These are phyloP conservation scores for Anoplopoma fimbria DNA, from an alignment of 2,113 vertebrate species.

Conservation along the genomic window DNA sequence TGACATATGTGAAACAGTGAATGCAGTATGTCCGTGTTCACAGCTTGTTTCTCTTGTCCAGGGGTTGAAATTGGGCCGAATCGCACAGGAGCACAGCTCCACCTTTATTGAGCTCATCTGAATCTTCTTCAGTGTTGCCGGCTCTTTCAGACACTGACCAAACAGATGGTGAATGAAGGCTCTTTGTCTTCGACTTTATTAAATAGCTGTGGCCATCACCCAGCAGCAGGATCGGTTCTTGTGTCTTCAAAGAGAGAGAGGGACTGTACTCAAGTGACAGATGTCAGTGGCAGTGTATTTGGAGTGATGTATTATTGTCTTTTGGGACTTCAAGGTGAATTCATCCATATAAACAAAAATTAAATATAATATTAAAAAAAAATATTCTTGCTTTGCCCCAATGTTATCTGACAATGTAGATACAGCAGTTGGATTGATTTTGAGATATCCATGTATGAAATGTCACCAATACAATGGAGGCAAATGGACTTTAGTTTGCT, in stretches of 20 bases:
- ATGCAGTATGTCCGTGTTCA: neutral
- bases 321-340: neutral
- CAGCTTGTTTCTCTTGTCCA: neutral
- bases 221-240: neutral
- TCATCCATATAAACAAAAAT: neutral
- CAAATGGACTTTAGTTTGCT: neutral
- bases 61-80: neutral
- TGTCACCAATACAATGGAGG: neutral
- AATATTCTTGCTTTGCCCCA: neutral
- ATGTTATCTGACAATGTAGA: neutral
- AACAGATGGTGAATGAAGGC: neutral
- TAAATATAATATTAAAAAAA: neutral
- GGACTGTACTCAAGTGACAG: neutral
- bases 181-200: neutral
- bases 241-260: neutral
- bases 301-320: neutral
- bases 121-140: neutral
- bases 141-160: neutral
- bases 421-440: neutral
- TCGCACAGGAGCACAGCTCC: neutral
- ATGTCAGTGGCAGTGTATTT: neutral
- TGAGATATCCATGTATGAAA: neutral
- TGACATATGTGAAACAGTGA: neutral
- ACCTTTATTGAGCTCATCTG: neutral
- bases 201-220: neutral